phyloP scores from a whole-genome alignment of 2,797 vertebrate species.

The Sebastes alutus region DNA sequence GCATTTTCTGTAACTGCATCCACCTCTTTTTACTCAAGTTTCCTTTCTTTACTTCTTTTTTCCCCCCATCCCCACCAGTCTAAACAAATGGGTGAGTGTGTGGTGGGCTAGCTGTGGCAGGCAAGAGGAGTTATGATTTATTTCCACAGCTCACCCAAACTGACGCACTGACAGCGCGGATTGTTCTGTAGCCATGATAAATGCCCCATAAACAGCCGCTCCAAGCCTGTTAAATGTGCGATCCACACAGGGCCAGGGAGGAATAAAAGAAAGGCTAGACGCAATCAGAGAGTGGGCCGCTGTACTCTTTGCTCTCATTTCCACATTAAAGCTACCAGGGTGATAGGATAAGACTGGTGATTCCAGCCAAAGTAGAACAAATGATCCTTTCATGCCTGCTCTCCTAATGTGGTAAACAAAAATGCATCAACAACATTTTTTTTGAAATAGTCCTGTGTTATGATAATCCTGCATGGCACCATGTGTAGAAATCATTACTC shows the following conservation, averaged over 20 bases:
- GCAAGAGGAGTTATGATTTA: slow-evolving; percentile 75
- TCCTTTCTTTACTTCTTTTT: neutral
- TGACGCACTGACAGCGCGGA: slow-evolving; percentile 66
- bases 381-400: slow-evolving; percentile 47
- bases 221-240: slow-evolving; percentile 57
- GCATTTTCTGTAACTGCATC: neutral
- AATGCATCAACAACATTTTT: slow-evolving; percentile 16
- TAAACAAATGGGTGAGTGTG: slow-evolving; percentile 46
- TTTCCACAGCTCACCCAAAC: slow-evolving; percentile 63
- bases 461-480: slow-evolving; percentile 28
- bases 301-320: slow-evolving; percentile 53
- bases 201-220: slow-evolving; percentile 71
- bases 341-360: slow-evolving; percentile 31
- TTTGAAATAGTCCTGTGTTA: slow-evolving; percentile 26
- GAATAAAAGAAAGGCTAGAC: slow-evolving; percentile 16
- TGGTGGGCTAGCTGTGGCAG: slow-evolving; percentile 59
- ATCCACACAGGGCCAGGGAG: slow-evolving; percentile 30
- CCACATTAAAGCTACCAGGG: slow-evolving; percentile 55
- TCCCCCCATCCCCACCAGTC: slow-evolving; percentile 6
- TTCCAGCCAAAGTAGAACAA: slow-evolving; percentile 52
- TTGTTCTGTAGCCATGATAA: slow-evolving; percentile 76
- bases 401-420: slow-evolving; percentile 17
- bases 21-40: slow-evolving; percentile 1
- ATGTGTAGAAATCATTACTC: slow-evolving; percentile 15
- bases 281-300: slow-evolving; percentile 32